Evolutionary conservation across 2,113 vertebrate genomes (phyloP), one percentile per base, ranked within the genome.

Genomic region (Phyllopteryx taeniolatus): DNA sequence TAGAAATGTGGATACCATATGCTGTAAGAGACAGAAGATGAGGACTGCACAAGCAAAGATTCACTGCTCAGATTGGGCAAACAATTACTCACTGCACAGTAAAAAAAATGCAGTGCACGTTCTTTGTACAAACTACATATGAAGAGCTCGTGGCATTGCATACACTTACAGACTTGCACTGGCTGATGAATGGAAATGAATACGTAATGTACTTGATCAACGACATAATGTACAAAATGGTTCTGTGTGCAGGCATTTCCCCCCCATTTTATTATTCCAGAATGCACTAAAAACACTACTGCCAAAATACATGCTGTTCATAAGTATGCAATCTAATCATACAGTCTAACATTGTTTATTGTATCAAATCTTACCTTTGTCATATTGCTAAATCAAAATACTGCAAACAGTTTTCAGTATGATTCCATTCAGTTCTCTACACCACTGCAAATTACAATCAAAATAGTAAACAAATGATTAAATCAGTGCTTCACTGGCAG

Each of bases 1-100:
- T 49, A 44, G 76, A 62, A 35, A 54, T 73, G 74, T 74, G 51
- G 66, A 67, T 57, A 56, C 68, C 57, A 71, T 74, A 72, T 84
- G 75, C 69, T 77, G 49, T 54, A 39, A 1, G 35, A 66, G 51
- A 10, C 63, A 63, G 14, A 69, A 60, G 4, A 27, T 72, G 47
- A 79, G 47, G 22, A 60, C 59, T 22, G 39, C 11, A 7, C 49
- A 60, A 56, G 47, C 20, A 71, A 72, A 60, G 39, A 67, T 60
- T 70, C 54, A 27, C 44, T 44, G 57, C 51, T 43, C 60, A 80
- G 66, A 57, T 13, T 59, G 46, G 59, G 62, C 42, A 44, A 64
- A 65, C 31, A 65, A 62, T 71, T 42, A 56, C 33, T 59, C 17
- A 75, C 13, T 19, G n/a, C 22, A 19, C 17, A 47, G n/a, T 56